Conservation (phyloP, 2,113 vertebrate species). For the Aspiorhynchus laticeps region DNA sequence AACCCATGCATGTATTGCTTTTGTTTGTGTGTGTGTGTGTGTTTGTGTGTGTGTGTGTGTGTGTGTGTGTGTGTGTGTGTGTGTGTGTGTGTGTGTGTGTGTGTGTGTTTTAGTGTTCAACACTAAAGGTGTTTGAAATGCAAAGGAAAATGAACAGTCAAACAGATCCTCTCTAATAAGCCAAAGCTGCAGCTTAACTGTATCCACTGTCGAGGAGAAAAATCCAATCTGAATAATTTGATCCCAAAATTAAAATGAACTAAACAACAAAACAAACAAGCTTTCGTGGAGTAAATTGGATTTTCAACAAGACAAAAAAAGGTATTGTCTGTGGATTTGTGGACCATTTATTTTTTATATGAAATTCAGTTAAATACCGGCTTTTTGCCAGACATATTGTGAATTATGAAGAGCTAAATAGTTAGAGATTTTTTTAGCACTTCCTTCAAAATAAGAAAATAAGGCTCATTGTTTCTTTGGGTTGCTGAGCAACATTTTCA, state of each 20-base stretch:
- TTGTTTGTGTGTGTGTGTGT: no score
- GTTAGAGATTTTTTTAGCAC: constrained; percentile 29
- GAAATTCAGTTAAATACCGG: background rate
- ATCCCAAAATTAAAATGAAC: background rate
- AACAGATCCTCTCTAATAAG: background rate
- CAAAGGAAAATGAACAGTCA: background rate
- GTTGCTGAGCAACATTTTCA: constrained; percentile 49
- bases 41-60: no score
- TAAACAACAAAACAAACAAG: background rate
- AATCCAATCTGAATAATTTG: background rate
- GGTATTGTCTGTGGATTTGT: background rate
- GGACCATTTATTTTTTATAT: background rate
- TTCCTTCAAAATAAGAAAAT: constrained; percentile 44
- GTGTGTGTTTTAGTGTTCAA: background rate
- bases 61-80: background rate
- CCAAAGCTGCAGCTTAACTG: background rate
- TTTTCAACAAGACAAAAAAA: background rate
- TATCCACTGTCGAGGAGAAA: background rate
- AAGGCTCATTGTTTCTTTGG: constrained; percentile 50
- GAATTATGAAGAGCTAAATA: constrained; percentile 6
- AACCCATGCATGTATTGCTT: no score
- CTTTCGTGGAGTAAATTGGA: background rate
- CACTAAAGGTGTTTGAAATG: background rate
- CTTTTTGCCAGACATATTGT: background rate
- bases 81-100: background rate